Evolutionary conservation across 2,797 vertebrate genomes (phyloP).

Genomic region (Chaetodon trifasciatus): DNA sequence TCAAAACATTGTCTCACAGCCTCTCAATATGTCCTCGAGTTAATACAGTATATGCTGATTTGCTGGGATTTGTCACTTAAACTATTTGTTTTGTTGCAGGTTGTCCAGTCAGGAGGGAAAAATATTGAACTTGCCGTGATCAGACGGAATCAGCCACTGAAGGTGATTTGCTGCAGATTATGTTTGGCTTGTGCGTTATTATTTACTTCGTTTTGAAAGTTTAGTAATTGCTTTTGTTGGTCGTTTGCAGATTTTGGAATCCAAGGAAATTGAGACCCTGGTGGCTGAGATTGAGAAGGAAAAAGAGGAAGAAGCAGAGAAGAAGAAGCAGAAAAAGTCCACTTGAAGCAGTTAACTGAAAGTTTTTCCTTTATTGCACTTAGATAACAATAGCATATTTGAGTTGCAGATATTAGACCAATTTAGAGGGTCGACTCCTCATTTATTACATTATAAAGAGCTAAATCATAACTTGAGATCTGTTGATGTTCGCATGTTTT

Average conservation of each 20-base stretch:
- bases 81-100: slow-evolving; percentile 59
- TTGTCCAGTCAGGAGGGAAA: slow-evolving; percentile 91
- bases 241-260: slow-evolving; percentile 86
- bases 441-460: slow-evolving; percentile 55
- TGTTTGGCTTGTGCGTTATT: slow-evolving; percentile 14
- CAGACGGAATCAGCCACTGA: slow-evolving; percentile 88
- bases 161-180: slow-evolving; percentile 71
- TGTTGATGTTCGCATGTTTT: slow-evolving; percentile 25
- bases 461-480: slow-evolving; percentile 67
- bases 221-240: slow-evolving; percentile 40
- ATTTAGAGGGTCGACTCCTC: slow-evolving; percentile 40
- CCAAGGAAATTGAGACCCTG: slow-evolving; percentile 89
- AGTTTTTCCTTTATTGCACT: slow-evolving; percentile 67
- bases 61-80: neutral
- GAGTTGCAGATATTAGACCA: slow-evolving; percentile 50
- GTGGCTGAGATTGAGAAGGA: slow-evolving; percentile 89
- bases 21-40: neutral
- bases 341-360: slow-evolving; percentile 67
- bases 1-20: neutral
- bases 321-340: slow-evolving; percentile 90
- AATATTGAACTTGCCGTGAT: slow-evolving; percentile 88
- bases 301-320: slow-evolving; percentile 90
- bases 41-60: neutral
- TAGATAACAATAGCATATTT: slow-evolving; percentile 60
- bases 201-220: slow-evolving; percentile 1